A percentile compares a stretch with the other conserved stretches of the same genome.
These are phyloP conservation scores for Cactoblastis cactorum DNA, from an alignment of 2,888 invertebrate species.

Conservation along the genomic window DNA sequence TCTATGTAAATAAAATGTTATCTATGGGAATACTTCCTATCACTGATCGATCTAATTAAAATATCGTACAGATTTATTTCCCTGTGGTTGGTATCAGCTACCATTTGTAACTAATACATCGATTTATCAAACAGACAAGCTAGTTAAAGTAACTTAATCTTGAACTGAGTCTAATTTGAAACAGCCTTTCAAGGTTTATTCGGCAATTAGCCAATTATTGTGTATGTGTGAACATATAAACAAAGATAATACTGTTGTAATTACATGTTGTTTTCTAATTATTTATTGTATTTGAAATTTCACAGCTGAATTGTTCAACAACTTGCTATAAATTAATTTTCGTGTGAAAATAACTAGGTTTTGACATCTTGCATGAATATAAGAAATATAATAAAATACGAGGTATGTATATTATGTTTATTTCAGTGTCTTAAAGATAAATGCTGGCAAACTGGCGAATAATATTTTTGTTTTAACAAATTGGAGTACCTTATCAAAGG, in stretches of 20 bases:
- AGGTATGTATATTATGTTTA: no score
- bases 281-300: neutral
- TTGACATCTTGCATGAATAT: no score
- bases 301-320: no score
- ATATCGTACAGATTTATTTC: neutral
- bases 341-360: no score
- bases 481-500: no score
- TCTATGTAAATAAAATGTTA: neutral
- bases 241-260: neutral
- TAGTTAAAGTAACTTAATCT: constrained; percentile 6
- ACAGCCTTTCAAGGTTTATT: neutral
- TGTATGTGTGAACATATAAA: neutral
- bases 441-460: no score
- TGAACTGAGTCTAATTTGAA: neutral
- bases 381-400: no score
- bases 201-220: neutral
- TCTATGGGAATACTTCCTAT: neutral
- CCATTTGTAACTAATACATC: constrained; percentile 4
- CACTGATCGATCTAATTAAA: neutral
- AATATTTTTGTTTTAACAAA: no score
- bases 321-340: no score
- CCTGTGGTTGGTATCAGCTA: neutral
- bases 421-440: no score
- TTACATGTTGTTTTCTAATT: no score
- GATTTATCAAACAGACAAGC: constrained; percentile 8